Conservation (phyloP, 2,888 invertebrate genomes). For the Oasisia sp. region DNA sequence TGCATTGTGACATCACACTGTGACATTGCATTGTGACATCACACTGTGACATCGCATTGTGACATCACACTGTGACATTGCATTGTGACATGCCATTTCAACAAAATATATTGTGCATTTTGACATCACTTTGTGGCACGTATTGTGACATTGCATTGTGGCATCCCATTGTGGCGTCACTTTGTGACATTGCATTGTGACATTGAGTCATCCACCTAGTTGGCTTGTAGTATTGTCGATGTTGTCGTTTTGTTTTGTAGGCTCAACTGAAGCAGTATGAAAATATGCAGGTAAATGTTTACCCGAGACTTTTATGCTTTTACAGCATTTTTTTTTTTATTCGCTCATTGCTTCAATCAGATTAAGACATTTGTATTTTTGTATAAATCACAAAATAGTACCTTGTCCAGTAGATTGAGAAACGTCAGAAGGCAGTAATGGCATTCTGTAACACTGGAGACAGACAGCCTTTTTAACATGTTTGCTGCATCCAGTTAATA, state of each 20-base stretch:
- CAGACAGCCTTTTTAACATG: too few relatives aligned
- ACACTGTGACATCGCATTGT: too few relatives aligned
- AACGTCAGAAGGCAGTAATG: too few relatives aligned
- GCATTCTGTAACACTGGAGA: too few relatives aligned
- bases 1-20: not conserved
- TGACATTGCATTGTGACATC: not conserved
- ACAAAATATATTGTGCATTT: too few relatives aligned
- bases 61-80: too few relatives aligned
- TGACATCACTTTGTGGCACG: not conserved
- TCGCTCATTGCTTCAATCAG: not conserved
- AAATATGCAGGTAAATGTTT: not conserved
- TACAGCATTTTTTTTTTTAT: not conserved
- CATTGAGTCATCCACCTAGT: not conserved
- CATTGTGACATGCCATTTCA: too few relatives aligned
- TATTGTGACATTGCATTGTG: not conserved
- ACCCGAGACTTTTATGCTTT: not conserved
- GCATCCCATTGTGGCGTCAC: too few relatives aligned
- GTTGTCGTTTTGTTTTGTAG: slow-evolving; percentile 10
- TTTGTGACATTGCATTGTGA: not conserved
- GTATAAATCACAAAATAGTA: too few relatives aligned
- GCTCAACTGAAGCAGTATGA: slow-evolving; percentile 13
- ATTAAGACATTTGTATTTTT: not conserved
- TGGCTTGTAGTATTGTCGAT: not conserved
- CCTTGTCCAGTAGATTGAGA: too few relatives aligned
- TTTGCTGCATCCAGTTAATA: too few relatives aligned